Evolutionary conservation across 2,888 invertebrate species (phyloP).

Genomic region (Pyrocoelia pectoralis): DNA sequence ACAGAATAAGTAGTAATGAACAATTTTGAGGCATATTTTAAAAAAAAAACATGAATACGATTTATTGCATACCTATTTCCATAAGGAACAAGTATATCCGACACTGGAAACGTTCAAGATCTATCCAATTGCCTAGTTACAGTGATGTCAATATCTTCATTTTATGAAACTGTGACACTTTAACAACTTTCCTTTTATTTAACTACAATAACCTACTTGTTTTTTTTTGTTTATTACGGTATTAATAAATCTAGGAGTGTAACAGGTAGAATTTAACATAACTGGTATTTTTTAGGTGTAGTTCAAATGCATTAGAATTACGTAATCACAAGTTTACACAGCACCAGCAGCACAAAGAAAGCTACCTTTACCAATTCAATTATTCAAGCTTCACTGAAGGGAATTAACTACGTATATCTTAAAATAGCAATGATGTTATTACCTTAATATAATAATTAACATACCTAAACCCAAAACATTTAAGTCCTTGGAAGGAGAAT

Average conservation of each 20-base stretch:
- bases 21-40: too few relatives aligned
- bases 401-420: neutral
- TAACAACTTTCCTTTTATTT: constrained; percentile 3
- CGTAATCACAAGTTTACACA: too few relatives aligned
- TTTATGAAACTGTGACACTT: too few relatives aligned
- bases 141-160: too few relatives aligned
- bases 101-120: too few relatives aligned
- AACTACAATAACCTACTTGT: constrained; percentile 25
- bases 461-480: constrained; percentile 51
- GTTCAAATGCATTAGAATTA: neutral
- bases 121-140: too few relatives aligned
- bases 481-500: constrained; percentile 64
- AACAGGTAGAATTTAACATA: constrained; percentile 15
- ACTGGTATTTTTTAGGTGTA: constrained; percentile 13
- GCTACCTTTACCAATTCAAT: neutral
- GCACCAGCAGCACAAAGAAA: neutral
- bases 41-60: too few relatives aligned
- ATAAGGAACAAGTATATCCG: too few relatives aligned
- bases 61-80: too few relatives aligned
- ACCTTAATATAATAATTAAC: too few relatives aligned
- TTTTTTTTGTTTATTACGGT: neutral
- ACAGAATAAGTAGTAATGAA: too few relatives aligned
- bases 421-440: neutral
- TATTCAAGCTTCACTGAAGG: neutral
- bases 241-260: constrained; percentile 16